These are phyloP conservation scores for Xiphophorus maculatus DNA, from an alignment of 2,113 vertebrate genomes.

Conservation along the genomic window DNA sequence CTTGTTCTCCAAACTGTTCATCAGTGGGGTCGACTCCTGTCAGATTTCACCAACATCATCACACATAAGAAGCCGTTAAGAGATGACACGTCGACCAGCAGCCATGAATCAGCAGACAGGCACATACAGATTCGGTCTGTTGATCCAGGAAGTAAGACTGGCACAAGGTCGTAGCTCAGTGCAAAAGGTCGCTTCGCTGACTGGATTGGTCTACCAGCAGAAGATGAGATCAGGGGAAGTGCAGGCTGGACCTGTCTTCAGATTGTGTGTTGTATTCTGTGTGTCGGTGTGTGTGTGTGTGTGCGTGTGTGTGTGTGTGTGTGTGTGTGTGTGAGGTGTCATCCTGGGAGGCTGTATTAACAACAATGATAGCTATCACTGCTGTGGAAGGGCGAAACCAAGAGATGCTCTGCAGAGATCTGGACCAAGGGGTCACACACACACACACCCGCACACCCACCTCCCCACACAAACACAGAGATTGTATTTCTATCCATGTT, in stretches of 20 bases:
- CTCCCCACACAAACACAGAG: background rate
- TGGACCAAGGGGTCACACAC: slow-evolving; percentile 28
- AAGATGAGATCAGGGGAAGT: slow-evolving; percentile 49
- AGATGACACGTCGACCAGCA: slow-evolving; percentile 61
- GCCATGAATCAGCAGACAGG: slow-evolving; percentile 36
- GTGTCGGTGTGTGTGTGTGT: background rate
- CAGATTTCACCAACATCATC: slow-evolving; percentile 72
- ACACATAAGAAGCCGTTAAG: slow-evolving; percentile 58
- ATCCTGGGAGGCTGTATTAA: slow-evolving; percentile 40
- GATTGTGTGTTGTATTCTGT: background rate
- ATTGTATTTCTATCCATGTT: background rate
- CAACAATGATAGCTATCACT: slow-evolving; percentile 61
- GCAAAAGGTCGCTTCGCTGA: slow-evolving; percentile 49
- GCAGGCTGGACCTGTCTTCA: slow-evolving; percentile 25
- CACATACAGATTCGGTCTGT: slow-evolving; percentile 6
- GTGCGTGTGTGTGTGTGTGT: background rate
- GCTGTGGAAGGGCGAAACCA: slow-evolving; percentile 47
- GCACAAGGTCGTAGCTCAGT: slow-evolving; percentile 38
- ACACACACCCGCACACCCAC: background rate
- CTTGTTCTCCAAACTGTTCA: slow-evolving; percentile 26
- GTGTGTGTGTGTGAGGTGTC: slow-evolving; percentile 3
- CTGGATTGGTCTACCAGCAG: slow-evolving; percentile 26
- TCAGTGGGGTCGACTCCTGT: slow-evolving; percentile 52
- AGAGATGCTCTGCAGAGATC: slow-evolving; percentile 28
- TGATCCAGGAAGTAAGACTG: slow-evolving; percentile 22